Evolutionary conservation across 2,888 invertebrate genomes (phyloP).

Genomic region (Ceratothoa steindachneri): DNA sequence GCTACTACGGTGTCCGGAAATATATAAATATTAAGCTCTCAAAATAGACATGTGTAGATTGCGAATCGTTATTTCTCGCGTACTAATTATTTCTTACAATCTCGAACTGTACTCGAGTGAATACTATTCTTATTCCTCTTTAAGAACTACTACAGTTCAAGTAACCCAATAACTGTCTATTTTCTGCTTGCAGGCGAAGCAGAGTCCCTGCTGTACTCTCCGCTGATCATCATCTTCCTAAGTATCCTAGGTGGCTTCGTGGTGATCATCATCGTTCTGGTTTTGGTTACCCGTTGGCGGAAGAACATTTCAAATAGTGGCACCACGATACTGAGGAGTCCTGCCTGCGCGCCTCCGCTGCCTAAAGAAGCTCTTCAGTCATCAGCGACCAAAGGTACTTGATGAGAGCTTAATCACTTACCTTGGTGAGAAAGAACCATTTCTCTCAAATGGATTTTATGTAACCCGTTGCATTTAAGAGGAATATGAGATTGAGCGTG

Average conservation of each 20-base stretch:
- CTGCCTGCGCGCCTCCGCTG: slow-evolving; percentile 7
- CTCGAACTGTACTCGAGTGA: too few species aligned
- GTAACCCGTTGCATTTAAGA: too few species aligned
- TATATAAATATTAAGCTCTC: too few species aligned
- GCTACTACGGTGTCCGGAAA: too few species aligned
- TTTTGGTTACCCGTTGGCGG: slow-evolving; percentile 38
- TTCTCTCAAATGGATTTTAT: too few species aligned
- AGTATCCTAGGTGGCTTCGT: slow-evolving; percentile 42
- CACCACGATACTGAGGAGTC: background rate
- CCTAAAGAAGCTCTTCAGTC: background rate
- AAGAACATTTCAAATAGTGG: slow-evolving; percentile 22
- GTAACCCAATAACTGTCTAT: background rate
- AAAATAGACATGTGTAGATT: too few species aligned
- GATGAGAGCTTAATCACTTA: background rate
- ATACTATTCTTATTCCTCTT: too few species aligned
- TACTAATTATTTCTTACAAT: too few species aligned
- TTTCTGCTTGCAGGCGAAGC: slow-evolving; percentile 32
- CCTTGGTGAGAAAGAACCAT: background rate
- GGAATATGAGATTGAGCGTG: too few species aligned
- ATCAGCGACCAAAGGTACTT: background rate
- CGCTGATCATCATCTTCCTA: slow-evolving; percentile 43
- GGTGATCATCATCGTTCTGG: slow-evolving; percentile 32
- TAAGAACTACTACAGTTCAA: too few species aligned
- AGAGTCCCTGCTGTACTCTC: slow-evolving; percentile 41
- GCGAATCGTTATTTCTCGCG: too few species aligned